phyloP scores from a whole-genome alignment of 1,140 invertebrate genomes.

The Zaprionus camerounensis region DNA sequence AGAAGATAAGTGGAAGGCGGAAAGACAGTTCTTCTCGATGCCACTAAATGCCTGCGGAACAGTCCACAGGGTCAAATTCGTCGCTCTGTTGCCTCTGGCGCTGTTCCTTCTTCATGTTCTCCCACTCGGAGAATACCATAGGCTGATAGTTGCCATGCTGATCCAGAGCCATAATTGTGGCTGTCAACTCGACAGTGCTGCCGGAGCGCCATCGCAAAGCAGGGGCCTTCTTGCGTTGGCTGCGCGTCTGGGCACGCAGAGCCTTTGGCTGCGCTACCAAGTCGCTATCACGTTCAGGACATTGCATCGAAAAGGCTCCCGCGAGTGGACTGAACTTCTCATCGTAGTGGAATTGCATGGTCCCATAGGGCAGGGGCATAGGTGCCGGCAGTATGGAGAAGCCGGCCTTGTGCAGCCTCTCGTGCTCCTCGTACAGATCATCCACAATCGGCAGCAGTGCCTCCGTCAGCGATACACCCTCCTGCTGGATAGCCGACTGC shows the following conservation, averaged over 20 bases:
- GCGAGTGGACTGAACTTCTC: neutral
- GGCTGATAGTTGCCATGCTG: neutral
- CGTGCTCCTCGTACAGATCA: slow-evolving; percentile 38
- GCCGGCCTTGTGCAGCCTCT: neutral
- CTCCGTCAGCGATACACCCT: slow-evolving; percentile 1
- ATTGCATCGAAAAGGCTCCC: neutral
- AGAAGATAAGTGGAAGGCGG: neutral
- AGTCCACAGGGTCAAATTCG: no score
- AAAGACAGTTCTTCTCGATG: neutral
- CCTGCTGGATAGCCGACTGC: slow-evolving; percentile 38
- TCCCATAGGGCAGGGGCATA: neutral
- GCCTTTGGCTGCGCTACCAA: neutral
- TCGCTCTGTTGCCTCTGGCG: neutral
- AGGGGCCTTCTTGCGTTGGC: neutral
- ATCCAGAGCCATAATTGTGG: slow-evolving; percentile 19
- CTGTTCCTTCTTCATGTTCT: neutral
- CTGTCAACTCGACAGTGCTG: neutral
- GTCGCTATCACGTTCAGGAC: neutral
- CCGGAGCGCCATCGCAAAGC: rapidly evolving
- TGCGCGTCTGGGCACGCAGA: neutral
- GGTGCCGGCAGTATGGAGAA: neutral
- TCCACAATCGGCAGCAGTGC: slow-evolving; percentile 29
- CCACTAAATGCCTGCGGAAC: neutral
- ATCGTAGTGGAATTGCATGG: slow-evolving; percentile 11
- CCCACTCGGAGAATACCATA: slow-evolving; percentile 10